Percentiles rank a stretch among this genome's conserved stretches.
Evolutionary conservation across 2,797 vertebrate genomes (phyloP).

Genomic region (Siniperca obscura): DNA sequence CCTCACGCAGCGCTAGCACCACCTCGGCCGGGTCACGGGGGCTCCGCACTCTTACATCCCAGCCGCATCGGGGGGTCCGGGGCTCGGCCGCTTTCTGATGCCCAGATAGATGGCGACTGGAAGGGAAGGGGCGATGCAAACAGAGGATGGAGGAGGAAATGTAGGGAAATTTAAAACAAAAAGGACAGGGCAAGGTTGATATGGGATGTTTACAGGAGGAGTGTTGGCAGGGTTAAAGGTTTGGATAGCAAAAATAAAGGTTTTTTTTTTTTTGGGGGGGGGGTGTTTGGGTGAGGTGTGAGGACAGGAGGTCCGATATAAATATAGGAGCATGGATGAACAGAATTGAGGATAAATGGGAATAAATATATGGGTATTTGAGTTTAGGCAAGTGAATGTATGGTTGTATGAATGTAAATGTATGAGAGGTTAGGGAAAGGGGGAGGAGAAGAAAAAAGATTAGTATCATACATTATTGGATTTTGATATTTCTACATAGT

Average conservation of each 20-base stretch:
- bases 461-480: slow-evolving; percentile 37
- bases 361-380: neutral
- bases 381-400: slow-evolving; percentile 10
- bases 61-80: slow-evolving; percentile 94
- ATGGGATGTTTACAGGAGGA: neutral
- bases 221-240: neutral
- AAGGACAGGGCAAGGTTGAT: neutral
- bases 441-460: slow-evolving; percentile 40
- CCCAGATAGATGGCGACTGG: slow-evolving; percentile 97
- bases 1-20: slow-evolving; percentile 89
- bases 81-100: slow-evolving; percentile 94
- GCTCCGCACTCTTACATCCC: slow-evolving; percentile 93
- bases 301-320: neutral
- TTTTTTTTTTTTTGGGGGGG: no score
- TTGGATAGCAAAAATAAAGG: neutral
- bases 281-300: neutral
- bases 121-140: neutral
- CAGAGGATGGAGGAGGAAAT: neutral
- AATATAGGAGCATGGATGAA: neutral
- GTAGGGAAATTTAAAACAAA: neutral
- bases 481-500: slow-evolving; percentile 5
- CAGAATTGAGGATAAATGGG: neutral
- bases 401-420: slow-evolving; percentile 36
- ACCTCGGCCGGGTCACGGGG: slow-evolving; percentile 89
- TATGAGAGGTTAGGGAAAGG: slow-evolving; percentile 25